Base-by-base conservation (phyloP, 2,797 vertebrate species). In the Leptoclinus maculatus region DNA sequence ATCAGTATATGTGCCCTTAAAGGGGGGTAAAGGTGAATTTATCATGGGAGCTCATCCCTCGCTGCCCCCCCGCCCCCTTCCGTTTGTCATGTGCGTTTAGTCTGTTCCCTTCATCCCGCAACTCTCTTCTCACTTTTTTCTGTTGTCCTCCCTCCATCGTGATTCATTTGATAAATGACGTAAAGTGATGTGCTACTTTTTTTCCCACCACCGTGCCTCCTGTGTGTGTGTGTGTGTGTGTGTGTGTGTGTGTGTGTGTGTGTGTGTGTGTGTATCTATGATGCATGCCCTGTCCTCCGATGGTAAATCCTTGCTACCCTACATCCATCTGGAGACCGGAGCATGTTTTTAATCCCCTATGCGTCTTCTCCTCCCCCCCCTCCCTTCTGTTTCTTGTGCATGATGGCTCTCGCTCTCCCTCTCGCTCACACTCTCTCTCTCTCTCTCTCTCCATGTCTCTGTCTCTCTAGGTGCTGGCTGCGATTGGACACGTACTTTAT, bases 401-500 rank as follows among this genome's bases (percentile, higher is more conserved):
- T 83, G 68, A 87, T 79, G 41, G n/a, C 8, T 84, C 76, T 78
- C 47, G 38, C 60, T 32, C 10, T 66, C 56, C 51, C 66, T 93
- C 71, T 66, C 51, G 39, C 49, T n/a, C 49, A 84, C 76, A 76
- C 49, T 76, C 56, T 72, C 64, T 82, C 58, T 70, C 21, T 67
- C 69, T 76, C 66, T 80, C 11, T 65, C 53, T 62, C 64, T 93
- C 71, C 92, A 74, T 89, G 67, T 94, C 90, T 94, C 84, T 95
- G 90, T 94, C 89, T 88, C 91, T 96, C 76, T 94, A 99, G 98
- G 93, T 99, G 98, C 93, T 99, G 98, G 98, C 95, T 99, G 38
- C 95, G 98, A 80, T 94, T 99, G 94, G 98, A 99, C 93, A 99
- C 98, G 70, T 99, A 99, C 94, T 99, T 99, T 92, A 99, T 99